Percentiles rank a stretch among this genome's conserved stretches.
These are phyloP conservation scores for Ploceus nigricollis DNA, from an alignment of 2,113 vertebrate genomes.

Conservation along the genomic window DNA sequence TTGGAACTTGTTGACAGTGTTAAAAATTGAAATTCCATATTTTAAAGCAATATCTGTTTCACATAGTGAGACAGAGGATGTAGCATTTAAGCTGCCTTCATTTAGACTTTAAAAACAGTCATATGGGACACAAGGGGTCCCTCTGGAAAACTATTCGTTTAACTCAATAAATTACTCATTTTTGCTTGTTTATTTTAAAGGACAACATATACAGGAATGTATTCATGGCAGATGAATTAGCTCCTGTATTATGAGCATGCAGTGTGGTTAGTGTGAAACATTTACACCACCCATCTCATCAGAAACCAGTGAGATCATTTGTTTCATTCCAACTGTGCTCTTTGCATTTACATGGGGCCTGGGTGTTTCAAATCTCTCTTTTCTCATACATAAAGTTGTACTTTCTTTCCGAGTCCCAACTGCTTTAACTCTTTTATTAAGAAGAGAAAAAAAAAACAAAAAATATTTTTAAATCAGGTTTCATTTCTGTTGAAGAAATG, in stretches of 20 bases:
- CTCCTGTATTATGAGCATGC: conserved; percentile 40
- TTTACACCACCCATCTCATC: conserved; percentile 40
- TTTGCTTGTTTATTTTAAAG: conserved; percentile 58
- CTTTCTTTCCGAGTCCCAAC: neutral
- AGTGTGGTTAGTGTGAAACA: conserved; percentile 32
- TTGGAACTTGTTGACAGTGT: neutral
- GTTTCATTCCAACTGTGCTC: conserved; percentile 39
- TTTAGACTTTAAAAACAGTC: conserved; percentile 20
- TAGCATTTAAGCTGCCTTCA: neutral
- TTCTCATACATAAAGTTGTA: neutral
- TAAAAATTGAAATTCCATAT: conserved; percentile 30
- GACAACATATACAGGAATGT: conserved; percentile 36
- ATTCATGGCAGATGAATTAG: conserved; percentile 66
- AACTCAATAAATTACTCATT: conserved; percentile 51
- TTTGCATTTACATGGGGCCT: neutral
- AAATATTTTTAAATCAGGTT: neutral
- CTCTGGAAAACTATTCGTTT: conserved; percentile 14
- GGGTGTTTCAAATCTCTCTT: neutral
- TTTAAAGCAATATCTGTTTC: conserved; percentile 13
- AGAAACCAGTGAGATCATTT: conserved; percentile 46
- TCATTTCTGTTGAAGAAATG: neutral
- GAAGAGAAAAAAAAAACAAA: neutral
- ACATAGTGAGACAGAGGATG: neutral
- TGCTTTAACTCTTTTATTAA: neutral
- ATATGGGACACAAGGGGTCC: neutral